Base-by-base conservation (phyloP, 2,113 vertebrate species). In the Leuciscus idus region DNA sequence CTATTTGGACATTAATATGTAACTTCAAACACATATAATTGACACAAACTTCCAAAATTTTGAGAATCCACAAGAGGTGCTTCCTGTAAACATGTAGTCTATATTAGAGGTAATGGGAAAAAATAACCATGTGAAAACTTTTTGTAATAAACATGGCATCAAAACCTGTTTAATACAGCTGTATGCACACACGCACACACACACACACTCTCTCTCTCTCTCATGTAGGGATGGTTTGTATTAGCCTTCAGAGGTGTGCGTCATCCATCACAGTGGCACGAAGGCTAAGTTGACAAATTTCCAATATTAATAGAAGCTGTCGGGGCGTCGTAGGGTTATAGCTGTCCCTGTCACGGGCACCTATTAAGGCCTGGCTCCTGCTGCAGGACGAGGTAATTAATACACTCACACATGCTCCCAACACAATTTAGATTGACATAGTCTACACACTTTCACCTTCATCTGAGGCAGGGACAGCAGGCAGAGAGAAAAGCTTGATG, bases 221-320 rank as follows among this genome's bases (percentile, higher is more conserved):
- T 73, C 36, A 64, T 59, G 50, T 62, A 64, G 62, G 66, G 68
- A 48, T 72, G 61, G 74, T 75, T 48, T 55, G 55, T 70, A 81
- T 88, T 88, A 90, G 64, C 89, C 78, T 59, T 90, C 92, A 91
- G 85, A 89, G 87, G 43, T 85, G 80, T 73, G 76, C 68, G 50
- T 68, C 88, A 93, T 93, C 89, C 92, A 91, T 92, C 92, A 87
- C 86, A 84, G 84, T 90, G 86, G 85, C 1, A 0, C 30, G 89
- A 93, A 93, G 89, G 90, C 92, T 87, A 94, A 93, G 92, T 90
- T 96, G 96, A 97, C 95, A 96, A 95, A 96, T 94, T 94, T 91
- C 92, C 90, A 85, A 93, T 92, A 94, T 94, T 93, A 95, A 93
- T 94, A 89, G 92, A 94, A 94, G 95, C 96, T 96, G 95, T 95